Evolutionary conservation across 1,140 invertebrate genomes (phyloP).

Genomic region (Heterodera schachtii): DNA sequence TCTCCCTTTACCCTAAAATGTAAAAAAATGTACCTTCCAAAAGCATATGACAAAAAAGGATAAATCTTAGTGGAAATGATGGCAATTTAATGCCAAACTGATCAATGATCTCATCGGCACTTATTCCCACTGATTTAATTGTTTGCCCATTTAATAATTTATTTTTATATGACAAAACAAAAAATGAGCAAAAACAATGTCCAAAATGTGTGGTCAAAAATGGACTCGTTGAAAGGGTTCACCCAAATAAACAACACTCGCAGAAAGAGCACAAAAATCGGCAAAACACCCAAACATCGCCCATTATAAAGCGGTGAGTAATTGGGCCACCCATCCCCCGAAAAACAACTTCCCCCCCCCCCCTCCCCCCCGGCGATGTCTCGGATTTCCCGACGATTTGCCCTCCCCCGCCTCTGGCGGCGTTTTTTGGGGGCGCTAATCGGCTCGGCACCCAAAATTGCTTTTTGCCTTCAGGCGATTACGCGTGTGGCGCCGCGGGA

Average conservation of each 20-base stretch:
- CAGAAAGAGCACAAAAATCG: neutral
- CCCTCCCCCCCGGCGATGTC: neutral
- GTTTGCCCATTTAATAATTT: too few species aligned
- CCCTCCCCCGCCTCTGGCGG: too few species aligned
- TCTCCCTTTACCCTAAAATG: too few species aligned
- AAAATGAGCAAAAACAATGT: neutral
- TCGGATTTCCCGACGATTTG: slow-evolving; percentile 4
- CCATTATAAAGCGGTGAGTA: neutral
- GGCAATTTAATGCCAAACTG: too few species aligned
- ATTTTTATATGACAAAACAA: too few species aligned
- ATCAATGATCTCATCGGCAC: too few species aligned
- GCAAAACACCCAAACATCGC: neutral
- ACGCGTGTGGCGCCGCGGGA: neutral
- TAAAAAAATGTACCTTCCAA: too few species aligned
- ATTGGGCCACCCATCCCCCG: neutral
- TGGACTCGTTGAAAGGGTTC: neutral
- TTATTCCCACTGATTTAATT: too few species aligned
- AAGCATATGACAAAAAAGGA: too few species aligned
- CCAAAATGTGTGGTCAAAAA: neutral
- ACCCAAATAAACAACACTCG: neutral
- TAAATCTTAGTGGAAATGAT: too few species aligned
- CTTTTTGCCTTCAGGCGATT: slow-evolving; percentile 1
- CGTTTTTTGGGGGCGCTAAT: neutral
- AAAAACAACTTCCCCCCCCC: neutral
- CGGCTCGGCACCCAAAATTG: neutral